Conservation (phyloP, 92 coral and sea anemone species). For the Porites divaricata region DNA sequence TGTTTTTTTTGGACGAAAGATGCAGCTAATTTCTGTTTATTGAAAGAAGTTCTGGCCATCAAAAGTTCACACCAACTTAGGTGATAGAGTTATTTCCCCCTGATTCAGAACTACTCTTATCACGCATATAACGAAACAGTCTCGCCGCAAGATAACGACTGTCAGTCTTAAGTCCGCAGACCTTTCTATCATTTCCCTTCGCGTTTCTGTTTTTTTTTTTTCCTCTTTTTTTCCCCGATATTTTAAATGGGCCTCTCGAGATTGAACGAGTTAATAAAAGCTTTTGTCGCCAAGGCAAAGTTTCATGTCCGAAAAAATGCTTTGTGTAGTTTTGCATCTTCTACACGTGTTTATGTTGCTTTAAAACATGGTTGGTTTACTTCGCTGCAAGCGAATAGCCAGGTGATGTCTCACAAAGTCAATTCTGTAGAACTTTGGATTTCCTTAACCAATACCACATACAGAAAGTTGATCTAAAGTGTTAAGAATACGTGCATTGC, state of each 20-base stretch:
- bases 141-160: no score
- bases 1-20: no score
- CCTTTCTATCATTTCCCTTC: background rate
- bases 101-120: no score
- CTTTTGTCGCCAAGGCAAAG: conserved; percentile 19
- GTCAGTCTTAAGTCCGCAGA: background rate
- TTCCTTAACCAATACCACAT: background rate
- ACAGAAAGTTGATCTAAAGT: no score
- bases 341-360: conserved; percentile 10
- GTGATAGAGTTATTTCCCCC: no score
- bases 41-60: no score
- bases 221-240: no score
- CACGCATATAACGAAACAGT: no score
- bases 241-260: background rate
- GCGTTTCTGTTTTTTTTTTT: background rate
- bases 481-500: no score
- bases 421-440: background rate
- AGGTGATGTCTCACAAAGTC: background rate
- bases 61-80: no score
- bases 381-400: background rate
- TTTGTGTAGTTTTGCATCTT: background rate
- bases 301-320: conserved; percentile 12
- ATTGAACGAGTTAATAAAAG: background rate
- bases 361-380: background rate
- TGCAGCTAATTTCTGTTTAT: no score